Conservation (phyloP, 2,113 vertebrate species). For the Pangasianodon gigas region DNA sequence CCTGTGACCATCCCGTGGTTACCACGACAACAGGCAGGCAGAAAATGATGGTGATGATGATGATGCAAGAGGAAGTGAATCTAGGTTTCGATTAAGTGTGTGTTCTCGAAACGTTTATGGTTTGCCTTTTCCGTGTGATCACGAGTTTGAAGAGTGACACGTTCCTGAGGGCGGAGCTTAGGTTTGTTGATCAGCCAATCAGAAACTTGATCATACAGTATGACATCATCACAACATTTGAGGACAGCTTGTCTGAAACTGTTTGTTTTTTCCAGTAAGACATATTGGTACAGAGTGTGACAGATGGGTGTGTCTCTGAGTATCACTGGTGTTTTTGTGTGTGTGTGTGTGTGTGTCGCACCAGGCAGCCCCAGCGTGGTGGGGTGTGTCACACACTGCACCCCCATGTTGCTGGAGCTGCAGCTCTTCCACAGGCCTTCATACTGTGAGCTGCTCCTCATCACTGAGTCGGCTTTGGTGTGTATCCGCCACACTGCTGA, state of each 20-base stretch:
- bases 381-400: constrained; percentile 75
- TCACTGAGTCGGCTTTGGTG: constrained; percentile 58
- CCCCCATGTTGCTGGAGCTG: constrained; percentile 63
- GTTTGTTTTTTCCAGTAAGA: background rate
- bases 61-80: background rate
- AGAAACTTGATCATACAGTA: background rate
- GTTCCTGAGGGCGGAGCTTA: background rate
- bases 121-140: constrained; percentile 27
- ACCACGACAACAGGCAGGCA: background rate
- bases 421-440: constrained; percentile 87
- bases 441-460: constrained; percentile 68
- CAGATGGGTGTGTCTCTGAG: background rate
- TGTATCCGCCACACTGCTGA: constrained; percentile 75
- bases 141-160: background rate
- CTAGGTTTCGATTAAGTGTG: background rate
- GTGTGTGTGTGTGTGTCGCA: constrained; percentile 59
- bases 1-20: constrained; percentile 12
- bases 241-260: background rate
- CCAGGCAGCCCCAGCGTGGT: constrained; percentile 77
- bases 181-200: background rate
- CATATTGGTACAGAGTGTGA: background rate
- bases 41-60: background rate
- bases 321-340: background rate
- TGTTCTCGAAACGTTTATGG: constrained; percentile 33
- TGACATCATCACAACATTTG: background rate